A percentile compares a stretch with the other conserved stretches of the same genome.
These are phyloP conservation scores for Oncopeltus fasciatus DNA, from an alignment of 1,140 invertebrate genomes.

Conservation along the genomic window DNA sequence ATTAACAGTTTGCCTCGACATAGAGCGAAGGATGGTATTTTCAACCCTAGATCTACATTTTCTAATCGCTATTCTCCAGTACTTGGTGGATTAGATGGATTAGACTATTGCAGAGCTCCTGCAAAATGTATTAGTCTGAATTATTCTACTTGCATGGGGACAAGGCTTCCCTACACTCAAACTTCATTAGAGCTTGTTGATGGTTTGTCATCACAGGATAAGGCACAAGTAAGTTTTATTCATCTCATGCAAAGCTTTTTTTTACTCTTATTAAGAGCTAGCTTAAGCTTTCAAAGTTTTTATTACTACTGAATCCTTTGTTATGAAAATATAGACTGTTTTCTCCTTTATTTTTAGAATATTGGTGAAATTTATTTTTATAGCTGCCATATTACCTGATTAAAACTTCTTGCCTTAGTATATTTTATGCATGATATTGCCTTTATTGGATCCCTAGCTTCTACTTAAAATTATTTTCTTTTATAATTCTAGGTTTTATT, in stretches of 20 bases:
- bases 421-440: too few species aligned
- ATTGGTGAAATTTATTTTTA: neutral
- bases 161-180: constrained; percentile 53
- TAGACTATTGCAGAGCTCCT: constrained; percentile 35
- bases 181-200: constrained; percentile 61
- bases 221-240: constrained; percentile 35
- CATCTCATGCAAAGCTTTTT: neutral
- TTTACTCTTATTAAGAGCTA: neutral
- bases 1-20: neutral
- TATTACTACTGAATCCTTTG: neutral
- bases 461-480: too few species aligned
- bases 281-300: neutral
- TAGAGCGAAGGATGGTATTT: neutral
- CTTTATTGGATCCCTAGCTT: too few species aligned
- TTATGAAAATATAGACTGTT: neutral
- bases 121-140: constrained; percentile 49
- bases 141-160: constrained; percentile 52
- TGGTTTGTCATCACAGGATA: constrained; percentile 48
- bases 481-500: too few species aligned
- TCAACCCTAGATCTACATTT: neutral
- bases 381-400: too few species aligned
- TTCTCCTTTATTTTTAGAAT: neutral
- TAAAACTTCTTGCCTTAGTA: too few species aligned
- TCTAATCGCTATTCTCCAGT: neutral
- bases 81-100: neutral